A percentile compares a stretch with the other conserved stretches of the same genome.
Conservation (phyloP, 2,797 vertebrate species). For the Cephalopachus bancanus region DNA sequence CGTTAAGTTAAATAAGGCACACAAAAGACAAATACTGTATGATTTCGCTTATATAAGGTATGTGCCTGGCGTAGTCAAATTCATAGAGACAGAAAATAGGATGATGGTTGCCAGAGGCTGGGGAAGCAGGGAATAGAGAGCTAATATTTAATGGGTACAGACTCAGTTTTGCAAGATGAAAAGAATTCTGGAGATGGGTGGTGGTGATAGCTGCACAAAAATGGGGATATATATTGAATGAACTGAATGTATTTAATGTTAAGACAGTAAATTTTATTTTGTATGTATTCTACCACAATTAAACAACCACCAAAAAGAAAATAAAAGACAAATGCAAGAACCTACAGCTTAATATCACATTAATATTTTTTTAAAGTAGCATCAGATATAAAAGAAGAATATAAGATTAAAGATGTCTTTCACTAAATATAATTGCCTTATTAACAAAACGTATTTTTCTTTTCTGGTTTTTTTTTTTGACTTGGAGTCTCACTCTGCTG, state of each 20-base stretch:
- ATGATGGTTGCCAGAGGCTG: background rate
- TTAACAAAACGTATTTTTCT: background rate
- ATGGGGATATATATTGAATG: background rate
- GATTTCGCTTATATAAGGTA: background rate
- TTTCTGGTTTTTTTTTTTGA: too few relatives aligned
- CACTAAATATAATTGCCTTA: background rate
- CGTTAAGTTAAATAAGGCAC: background rate
- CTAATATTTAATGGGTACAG: background rate
- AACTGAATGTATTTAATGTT: background rate
- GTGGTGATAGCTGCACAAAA: background rate
- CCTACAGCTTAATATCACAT: background rate
- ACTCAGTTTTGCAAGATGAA: background rate
- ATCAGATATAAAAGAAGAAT: background rate
- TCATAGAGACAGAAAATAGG: background rate
- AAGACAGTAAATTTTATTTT: background rate
- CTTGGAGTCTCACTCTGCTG: too few relatives aligned
- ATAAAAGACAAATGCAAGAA: background rate
- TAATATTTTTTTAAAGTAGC: background rate
- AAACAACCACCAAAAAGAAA: background rate
- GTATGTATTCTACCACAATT: background rate
- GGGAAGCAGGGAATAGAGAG: background rate
- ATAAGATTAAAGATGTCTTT: slow-evolving; percentile 31
- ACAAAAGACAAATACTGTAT: slow-evolving; percentile 7
- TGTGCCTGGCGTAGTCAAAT: background rate
- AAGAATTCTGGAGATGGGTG: background rate